These are phyloP conservation scores for Doris montereyensis DNA, from an alignment of 2,888 invertebrate genomes.

Conservation along the genomic window DNA sequence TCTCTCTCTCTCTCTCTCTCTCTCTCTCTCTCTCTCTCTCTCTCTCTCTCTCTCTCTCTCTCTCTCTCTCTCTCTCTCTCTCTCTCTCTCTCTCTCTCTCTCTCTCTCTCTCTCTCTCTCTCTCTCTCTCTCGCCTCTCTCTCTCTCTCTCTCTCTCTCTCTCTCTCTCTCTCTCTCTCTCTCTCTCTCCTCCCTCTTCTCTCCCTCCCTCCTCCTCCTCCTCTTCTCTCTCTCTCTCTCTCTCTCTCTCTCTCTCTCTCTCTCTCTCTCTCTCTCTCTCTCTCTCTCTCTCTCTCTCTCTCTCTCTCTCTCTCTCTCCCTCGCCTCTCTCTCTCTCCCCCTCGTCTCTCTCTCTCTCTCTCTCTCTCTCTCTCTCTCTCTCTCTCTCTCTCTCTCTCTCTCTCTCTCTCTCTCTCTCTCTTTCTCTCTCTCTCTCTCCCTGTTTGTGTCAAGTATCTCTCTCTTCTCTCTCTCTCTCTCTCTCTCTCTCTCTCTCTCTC, in stretches of 20 bases:
- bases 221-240: not conserved
- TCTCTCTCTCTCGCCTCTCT: not conserved
- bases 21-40: not conserved
- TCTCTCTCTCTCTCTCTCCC: not conserved
- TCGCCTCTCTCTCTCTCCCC: not conserved
- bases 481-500: not conserved
- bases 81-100: not conserved
- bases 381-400: not conserved
- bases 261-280: not conserved
- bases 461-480: not conserved
- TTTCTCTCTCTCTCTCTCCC: not conserved
- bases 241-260: not conserved
- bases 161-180: not conserved
- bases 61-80: not conserved
- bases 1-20: not conserved
- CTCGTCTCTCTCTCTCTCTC: not conserved
- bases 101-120: not conserved
- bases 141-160: not conserved
- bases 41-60: not conserved
- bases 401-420: not conserved
- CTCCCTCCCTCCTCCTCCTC: not conserved
- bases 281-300: not conserved
- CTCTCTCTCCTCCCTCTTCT: not conserved
- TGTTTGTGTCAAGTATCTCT: not conserved
- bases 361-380: not conserved